phyloP scores from a whole-genome alignment of 2,888 invertebrate genomes.

The Drosophila suboccidentalis region DNA sequence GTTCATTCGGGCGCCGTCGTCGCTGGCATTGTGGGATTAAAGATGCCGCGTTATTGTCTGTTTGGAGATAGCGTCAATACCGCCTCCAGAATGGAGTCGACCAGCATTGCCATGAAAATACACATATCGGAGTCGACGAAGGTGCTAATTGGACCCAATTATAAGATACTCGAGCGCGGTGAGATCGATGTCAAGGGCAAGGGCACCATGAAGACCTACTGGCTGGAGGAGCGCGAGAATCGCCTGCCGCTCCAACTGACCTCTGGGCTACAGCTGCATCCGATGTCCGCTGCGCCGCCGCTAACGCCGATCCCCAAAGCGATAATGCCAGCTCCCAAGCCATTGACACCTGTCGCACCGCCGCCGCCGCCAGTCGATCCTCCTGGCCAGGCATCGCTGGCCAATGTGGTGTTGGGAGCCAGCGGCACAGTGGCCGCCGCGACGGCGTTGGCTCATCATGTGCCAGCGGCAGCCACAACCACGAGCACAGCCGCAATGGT shows the following conservation, averaged over 20 bases:
- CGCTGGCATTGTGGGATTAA: slow-evolving; percentile 96
- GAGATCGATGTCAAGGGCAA: slow-evolving; percentile 96
- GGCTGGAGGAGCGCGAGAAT: slow-evolving; percentile 91
- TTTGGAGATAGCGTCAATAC: slow-evolving; percentile 97
- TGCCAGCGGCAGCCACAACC: slow-evolving; percentile 32
- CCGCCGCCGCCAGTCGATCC: slow-evolving; percentile 26
- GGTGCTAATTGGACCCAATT: slow-evolving; percentile 90
- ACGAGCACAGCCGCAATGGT: slow-evolving; percentile 23
- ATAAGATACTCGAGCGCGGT: slow-evolving; percentile 91
- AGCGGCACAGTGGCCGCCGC: slow-evolving; percentile 58
- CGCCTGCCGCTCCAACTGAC: slow-evolving; percentile 87
- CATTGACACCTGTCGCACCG: slow-evolving; percentile 27
- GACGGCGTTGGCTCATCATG: slow-evolving; percentile 7
- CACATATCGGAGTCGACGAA: slow-evolving; percentile 97
- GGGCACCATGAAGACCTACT: slow-evolving; percentile 96
- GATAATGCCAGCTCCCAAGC: slow-evolving; percentile 51
- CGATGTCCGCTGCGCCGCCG: slow-evolving; percentile 61
- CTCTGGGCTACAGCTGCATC: slow-evolving; percentile 69
- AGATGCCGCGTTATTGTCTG: slow-evolving; percentile 91
- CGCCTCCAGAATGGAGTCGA: slow-evolving; percentile 97
- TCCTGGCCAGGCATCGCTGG: slow-evolving; percentile 26
- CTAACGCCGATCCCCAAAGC: slow-evolving; percentile 50
- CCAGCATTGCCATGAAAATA: slow-evolving; percentile 96
- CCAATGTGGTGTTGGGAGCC: slow-evolving; percentile 65
- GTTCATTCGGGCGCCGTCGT: slow-evolving; percentile 97